These are phyloP conservation scores for Agrilus biguttatus DNA, from an alignment of 2,888 invertebrate genomes.

Conservation along the genomic window DNA sequence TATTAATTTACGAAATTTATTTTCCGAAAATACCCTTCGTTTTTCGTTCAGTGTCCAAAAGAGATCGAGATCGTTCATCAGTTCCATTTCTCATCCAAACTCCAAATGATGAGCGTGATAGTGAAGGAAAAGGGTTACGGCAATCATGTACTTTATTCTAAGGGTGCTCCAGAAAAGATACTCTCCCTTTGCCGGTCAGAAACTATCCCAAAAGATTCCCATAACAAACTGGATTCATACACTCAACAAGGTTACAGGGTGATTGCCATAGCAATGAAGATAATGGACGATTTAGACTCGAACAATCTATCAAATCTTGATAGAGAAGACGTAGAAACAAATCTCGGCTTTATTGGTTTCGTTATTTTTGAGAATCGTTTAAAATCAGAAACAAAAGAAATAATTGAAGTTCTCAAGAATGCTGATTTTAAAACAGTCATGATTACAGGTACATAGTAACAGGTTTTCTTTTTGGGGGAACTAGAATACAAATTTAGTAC, in stretches of 20 bases:
- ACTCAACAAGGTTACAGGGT: slow-evolving; percentile 87
- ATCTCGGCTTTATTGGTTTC: slow-evolving; percentile 71
- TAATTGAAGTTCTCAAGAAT: slow-evolving; percentile 60
- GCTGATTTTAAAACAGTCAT: slow-evolving; percentile 86
- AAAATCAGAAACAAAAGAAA: slow-evolving; percentile 71
- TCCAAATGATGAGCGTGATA: slow-evolving; percentile 84
- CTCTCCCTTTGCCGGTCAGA: slow-evolving; percentile 55
- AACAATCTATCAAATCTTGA: slow-evolving; percentile 54
- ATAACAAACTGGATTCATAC: slow-evolving; percentile 58
- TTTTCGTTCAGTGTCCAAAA: neutral
- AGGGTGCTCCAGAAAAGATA: slow-evolving; percentile 90
- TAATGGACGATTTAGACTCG: slow-evolving; percentile 45
- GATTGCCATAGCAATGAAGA: slow-evolving; percentile 66
- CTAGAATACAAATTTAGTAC: neutral
- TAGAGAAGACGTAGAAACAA: slow-evolving; percentile 67
- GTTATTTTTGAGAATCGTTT: slow-evolving; percentile 90
- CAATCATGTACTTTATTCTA: slow-evolving; percentile 69
- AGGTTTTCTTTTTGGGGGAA: neutral
- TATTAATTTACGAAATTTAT: neutral
- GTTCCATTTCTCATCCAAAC: slow-evolving; percentile 64
- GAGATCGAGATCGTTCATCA: slow-evolving; percentile 53
- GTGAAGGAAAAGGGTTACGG: slow-evolving; percentile 55
- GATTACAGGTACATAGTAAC: slow-evolving; percentile 64
- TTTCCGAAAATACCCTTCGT: too few species aligned
- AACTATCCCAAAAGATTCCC: slow-evolving; percentile 65